These are phyloP conservation scores for Pocota personata DNA, from an alignment of 2,888 invertebrate genomes.

Conservation along the genomic window DNA sequence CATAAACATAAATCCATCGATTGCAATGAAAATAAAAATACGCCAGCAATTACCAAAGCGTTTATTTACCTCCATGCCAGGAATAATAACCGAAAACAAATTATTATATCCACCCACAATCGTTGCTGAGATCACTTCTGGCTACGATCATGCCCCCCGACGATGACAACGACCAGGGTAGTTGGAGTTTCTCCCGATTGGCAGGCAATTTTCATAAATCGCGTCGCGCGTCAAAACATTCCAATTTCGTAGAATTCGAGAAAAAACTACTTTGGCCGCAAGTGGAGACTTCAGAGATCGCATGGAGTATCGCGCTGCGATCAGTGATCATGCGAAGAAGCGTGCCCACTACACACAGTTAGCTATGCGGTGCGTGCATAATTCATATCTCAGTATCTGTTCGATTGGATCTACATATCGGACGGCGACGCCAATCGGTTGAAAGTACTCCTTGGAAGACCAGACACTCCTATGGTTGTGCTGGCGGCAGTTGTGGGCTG, in stretches of 20 bases:
- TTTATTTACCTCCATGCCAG: slow-evolving; percentile 72
- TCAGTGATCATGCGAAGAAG: slow-evolving; percentile 68
- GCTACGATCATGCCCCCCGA: slow-evolving; percentile 9
- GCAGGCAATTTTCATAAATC: slow-evolving; percentile 72
- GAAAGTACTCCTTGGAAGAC: slow-evolving; percentile 11
- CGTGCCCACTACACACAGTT: slow-evolving; percentile 50
- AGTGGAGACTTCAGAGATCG: not conserved
- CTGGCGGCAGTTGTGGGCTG: slow-evolving; percentile 73
- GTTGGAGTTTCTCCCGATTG: slow-evolving; percentile 52
- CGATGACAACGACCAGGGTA: slow-evolving; percentile 11
- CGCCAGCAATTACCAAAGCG: slow-evolving; percentile 68
- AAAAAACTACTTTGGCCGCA: slow-evolving; percentile 1
- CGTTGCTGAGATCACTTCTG: slow-evolving; percentile 58
- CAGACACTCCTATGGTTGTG: slow-evolving; percentile 44
- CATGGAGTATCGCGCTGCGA: slow-evolving; percentile 22
- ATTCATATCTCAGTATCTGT: slow-evolving; percentile 66
- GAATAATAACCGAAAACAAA: slow-evolving; percentile 71
- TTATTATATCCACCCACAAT: slow-evolving; percentile 70
- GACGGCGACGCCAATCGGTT: slow-evolving; percentile 37
- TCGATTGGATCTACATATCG: slow-evolving; percentile 63
- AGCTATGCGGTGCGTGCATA: slow-evolving; percentile 57
- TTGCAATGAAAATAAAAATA: slow-evolving; percentile 67
- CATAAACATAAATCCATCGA: slow-evolving; percentile 68
- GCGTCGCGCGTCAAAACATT: slow-evolving; percentile 63
- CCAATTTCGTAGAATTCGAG: slow-evolving; percentile 9